Evolutionary conservation across 2,797 vertebrate species (phyloP), one percentile per base, ranked within the genome.

Genomic region (Acrocephalus scirpaceus): DNA sequence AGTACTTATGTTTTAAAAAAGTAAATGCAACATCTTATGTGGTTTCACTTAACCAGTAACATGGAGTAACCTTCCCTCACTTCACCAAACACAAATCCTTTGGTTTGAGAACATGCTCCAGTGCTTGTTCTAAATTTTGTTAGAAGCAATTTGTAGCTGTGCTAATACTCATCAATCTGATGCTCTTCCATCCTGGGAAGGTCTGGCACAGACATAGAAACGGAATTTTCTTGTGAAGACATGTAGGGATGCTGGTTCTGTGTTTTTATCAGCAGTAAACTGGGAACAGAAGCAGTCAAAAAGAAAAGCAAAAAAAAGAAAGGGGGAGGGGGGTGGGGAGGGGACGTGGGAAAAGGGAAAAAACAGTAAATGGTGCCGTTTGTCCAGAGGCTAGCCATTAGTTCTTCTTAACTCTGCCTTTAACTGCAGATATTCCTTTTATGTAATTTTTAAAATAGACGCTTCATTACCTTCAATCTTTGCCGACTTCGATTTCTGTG

Each of bases 51-150:
- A 67, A 47, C 18, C 14, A 29, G 25, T 79, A 61, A 74, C 23
- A 50, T 3, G 18, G 50, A 89, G 13, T 58, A 90, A 32, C 44
- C 36, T 75, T 73, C 20, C 19, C 44, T 79, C 26, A 61, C 45
- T 62, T 92, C 36, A 58, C 71, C 36, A 65, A 83, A 64, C 32
- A 34, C 67, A 91, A 78, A 65, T 65, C 23, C 40, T 50, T 76
- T 45, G 19, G 14, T 89, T 83, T 88, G 51, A 82, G 77, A 64
- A 51, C 17, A 40, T 60, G 45, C 44, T 67, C 7, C 13, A 53
- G 9, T 61, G n/a, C 48, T 94, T 70, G 34, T 38, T 90, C 79
- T 73, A 87, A 79, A 71, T 93, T 56, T 47, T 78, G 44, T 79
- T 95, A 79, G 50, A 80, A 77, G 27, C 25, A 60, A 78, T 93